phyloP scores from a whole-genome alignment of 92 coral and sea anemone species.

The Porites cylindrica region DNA sequence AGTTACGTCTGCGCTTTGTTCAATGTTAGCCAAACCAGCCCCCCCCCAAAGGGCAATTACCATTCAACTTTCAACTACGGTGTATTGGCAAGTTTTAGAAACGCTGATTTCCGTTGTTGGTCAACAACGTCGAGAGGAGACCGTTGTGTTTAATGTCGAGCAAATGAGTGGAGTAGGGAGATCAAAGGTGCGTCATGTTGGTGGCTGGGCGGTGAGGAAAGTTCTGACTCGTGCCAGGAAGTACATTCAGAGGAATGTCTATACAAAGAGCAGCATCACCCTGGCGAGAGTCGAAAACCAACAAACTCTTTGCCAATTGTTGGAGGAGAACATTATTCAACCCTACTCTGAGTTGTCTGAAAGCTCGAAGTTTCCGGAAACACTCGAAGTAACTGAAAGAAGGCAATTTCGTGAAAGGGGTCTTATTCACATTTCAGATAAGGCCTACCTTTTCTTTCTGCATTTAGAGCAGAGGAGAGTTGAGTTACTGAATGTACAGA shows the following conservation, averaged over 20 bases:
- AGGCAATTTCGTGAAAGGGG: no score
- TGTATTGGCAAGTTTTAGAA: no score
- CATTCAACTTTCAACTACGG: no score
- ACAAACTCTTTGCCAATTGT: slow-evolving; percentile 20
- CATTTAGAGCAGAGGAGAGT: slow-evolving; percentile 19
- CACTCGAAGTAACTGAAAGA: no score
- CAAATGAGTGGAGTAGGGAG: slow-evolving; percentile 45
- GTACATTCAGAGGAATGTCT: slow-evolving; percentile 19
- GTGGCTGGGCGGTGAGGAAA: no score
- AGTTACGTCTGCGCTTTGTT: no score
- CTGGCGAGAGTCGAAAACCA: not conserved
- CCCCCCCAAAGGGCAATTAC: no score
- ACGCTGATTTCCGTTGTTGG: slow-evolving; percentile 5
- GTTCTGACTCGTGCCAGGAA: slow-evolving; percentile 15
- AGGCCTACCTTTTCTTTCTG: slow-evolving; percentile 33
- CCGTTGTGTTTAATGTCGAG: slow-evolving; percentile 14
- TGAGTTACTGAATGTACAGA: not conserved
- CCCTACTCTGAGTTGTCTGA: slow-evolving; percentile 23
- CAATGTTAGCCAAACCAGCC: no score
- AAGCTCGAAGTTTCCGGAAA: slow-evolving; percentile 23
- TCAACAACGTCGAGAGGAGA: slow-evolving; percentile 5
- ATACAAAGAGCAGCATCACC: slow-evolving; percentile 7
- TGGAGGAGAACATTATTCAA: slow-evolving; percentile 41
- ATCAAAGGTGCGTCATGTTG: slow-evolving; percentile 54
- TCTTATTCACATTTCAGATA: slow-evolving; percentile 37